Evolutionary conservation across 2,888 invertebrate genomes (phyloP), one percentile per base, ranked within the genome.

Genomic region (Matsumyia berberina): DNA sequence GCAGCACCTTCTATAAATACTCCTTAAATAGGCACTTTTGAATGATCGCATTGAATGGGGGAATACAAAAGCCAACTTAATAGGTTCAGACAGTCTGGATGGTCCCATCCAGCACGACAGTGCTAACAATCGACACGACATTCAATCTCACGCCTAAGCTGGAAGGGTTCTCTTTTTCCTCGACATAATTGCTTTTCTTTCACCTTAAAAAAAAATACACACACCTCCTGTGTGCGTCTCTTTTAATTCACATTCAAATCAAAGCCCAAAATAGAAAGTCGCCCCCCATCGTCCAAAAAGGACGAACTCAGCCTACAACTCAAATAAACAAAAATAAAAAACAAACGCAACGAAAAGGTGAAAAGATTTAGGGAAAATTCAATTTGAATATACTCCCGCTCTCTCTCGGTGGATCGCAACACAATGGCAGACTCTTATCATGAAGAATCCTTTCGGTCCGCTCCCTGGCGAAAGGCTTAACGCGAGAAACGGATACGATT

Each of bases 361-460:
- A 69, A 74, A 69, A 58, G 74, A 79, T 85, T 85, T 60, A 53
- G 66, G 51, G 37, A 58, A 79, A 83, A 80, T 80, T 80, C 74
- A 85, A 85, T 79, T 85, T 85, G 80, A 85, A 70, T 80, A 79
- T 69, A 76, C 70, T 85, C 60, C 11, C 29, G 29, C 29, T 62
- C 29, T 57, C 29, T 62, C 29, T 57, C 66, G 33, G 29, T 31
- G 7, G 60, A 55, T 19, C 35, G 55, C 15, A 51, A 79, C 69
- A 74, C 74, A 74, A 66, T 79, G 15, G 57, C 33, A 46, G 51
- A 51, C 31, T 73, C 79, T 79, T 79, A 79, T 79, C 79, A 44
- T 8, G 19, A 49, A 19, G 53, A 64, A 79, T 72, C 53, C 72
- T 78, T 82, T 78, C 42, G 62, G 33, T 42, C 15, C 24, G 8